Conservation (phyloP, 2,113 vertebrate species). For the Triplophysa rosa region DNA sequence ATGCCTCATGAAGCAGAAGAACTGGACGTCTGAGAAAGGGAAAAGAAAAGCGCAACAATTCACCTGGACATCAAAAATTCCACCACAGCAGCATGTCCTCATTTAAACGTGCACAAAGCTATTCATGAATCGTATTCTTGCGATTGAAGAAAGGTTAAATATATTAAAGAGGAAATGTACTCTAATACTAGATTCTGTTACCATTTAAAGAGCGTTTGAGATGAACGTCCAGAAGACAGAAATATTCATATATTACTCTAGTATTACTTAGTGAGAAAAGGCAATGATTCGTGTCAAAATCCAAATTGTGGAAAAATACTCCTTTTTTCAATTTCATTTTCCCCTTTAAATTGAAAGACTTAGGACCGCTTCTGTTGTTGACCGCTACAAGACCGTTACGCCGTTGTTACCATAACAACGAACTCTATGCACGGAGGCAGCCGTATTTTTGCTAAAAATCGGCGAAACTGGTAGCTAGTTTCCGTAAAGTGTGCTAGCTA, state of each 20-base stretch:
- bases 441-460: too few relatives aligned
- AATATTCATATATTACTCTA: conserved; percentile 46
- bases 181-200: not conserved
- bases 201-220: conserved; percentile 35
- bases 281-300: conserved; percentile 40
- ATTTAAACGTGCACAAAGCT: not conserved
- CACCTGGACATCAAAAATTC: not conserved
- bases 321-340: conserved; percentile 19
- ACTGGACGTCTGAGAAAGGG: conserved; percentile 61
- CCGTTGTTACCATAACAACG: conserved; percentile 7
- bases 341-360: not conserved
- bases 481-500: too few relatives aligned
- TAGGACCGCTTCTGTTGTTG: not conserved
- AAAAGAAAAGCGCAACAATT: not conserved
- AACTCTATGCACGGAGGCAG: too few relatives aligned
- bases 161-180: not conserved
- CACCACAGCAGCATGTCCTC: not conserved
- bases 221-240: conserved; percentile 43
- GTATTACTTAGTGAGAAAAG: conserved; percentile 30
- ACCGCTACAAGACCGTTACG: not conserved
- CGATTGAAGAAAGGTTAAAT: not conserved
- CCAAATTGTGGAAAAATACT: conserved; percentile 16
- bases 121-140: not conserved
- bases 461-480: too few relatives aligned
- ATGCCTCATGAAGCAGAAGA: conserved; percentile 62